A percentile compares a stretch with the other conserved stretches of the same genome.
Conservation (phyloP, 1,140 invertebrate species). For the Tribolium castaneum region DNA sequence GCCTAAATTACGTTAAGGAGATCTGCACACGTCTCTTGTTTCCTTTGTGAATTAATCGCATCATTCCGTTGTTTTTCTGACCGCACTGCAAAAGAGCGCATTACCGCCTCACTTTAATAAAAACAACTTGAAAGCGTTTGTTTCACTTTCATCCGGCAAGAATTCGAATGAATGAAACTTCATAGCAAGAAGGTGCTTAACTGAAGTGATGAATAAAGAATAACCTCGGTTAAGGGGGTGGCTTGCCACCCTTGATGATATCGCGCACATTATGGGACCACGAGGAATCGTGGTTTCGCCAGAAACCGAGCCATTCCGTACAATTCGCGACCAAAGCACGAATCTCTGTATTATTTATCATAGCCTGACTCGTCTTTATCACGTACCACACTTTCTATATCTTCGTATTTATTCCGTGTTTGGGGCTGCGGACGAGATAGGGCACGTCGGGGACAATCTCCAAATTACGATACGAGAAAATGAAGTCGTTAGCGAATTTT, state of each 20-base stretch:
- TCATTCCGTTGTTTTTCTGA: conserved; percentile 8
- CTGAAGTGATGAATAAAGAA: conserved; percentile 23
- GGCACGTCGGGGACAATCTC: conserved; percentile 36
- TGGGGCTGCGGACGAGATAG: conserved; percentile 37
- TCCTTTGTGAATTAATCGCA: background rate
- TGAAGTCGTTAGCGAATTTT: conserved; percentile 9
- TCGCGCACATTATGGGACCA: conserved; percentile 31
- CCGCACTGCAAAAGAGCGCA: background rate
- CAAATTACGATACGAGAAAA: conserved; percentile 28
- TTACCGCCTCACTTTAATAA: background rate
- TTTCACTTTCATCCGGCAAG: background rate
- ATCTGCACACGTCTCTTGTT: background rate
- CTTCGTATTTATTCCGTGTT: conserved; percentile 49
- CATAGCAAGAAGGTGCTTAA: conserved; percentile 13
- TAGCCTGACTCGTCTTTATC: conserved; percentile 51
- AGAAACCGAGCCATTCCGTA: conserved; percentile 39
- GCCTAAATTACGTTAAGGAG: background rate
- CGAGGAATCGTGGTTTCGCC: conserved; percentile 41
- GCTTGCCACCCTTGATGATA: conserved; percentile 13
- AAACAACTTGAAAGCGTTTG: background rate
- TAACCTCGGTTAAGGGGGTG: conserved; percentile 20
- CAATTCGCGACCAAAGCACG: conserved; percentile 50
- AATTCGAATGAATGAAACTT: conserved; percentile 1
- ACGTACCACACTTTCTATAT: conserved; percentile 52
- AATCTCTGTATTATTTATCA: conserved; percentile 53